phyloP scores from a whole-genome alignment of 2,113 vertebrate genomes.

The Engystomops pustulosus region DNA sequence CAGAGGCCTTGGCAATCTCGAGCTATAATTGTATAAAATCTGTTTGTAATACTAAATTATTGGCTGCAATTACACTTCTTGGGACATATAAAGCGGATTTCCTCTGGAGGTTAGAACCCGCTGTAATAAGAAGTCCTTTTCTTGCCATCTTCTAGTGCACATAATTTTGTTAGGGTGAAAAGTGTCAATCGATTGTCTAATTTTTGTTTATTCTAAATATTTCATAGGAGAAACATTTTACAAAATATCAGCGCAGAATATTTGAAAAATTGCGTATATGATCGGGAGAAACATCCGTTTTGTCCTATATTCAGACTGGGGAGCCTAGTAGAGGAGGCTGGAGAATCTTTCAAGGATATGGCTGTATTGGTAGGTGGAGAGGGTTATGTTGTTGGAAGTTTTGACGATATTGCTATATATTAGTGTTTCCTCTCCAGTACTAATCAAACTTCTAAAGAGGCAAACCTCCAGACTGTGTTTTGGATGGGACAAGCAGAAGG shows the following conservation, averaged over 20 bases:
- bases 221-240: conserved; percentile 81
- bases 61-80: no score
- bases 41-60: no score
- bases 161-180: neutral
- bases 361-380: conserved; percentile 77
- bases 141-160: neutral
- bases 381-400: no score
- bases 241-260: conserved; percentile 76
- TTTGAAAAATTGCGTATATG: conserved; percentile 80
- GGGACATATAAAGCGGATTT: no score
- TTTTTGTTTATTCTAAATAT: neutral
- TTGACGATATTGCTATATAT: neutral
- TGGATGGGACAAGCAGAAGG: no score
- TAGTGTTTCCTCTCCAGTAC: no score
- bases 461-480: no score
- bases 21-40: no score
- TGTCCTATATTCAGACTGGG: conserved; percentile 88
- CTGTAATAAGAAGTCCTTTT: neutral
- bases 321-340: conserved; percentile 75
- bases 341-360: conserved; percentile 84
- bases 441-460: no score
- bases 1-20: no score
- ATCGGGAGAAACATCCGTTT: conserved; percentile 76
- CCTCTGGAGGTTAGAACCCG: neutral
- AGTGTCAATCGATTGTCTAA: neutral